Conservation (phyloP, 2,113 vertebrate genomes). For the Motacilla tschutschensis region DNA sequence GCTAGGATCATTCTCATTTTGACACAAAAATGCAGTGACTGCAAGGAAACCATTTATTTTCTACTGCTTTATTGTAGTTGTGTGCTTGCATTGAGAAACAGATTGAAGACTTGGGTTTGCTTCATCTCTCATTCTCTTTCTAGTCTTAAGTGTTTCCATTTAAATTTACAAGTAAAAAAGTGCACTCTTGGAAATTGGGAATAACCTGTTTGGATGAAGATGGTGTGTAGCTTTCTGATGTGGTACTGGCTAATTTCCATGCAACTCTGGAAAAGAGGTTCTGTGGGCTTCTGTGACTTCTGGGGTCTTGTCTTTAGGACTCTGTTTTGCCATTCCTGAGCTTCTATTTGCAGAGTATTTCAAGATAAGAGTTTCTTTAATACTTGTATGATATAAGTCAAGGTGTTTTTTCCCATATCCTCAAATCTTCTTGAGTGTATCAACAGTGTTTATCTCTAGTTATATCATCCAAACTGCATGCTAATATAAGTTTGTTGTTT, state of each 20-base stretch:
- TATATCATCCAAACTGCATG: not conserved
- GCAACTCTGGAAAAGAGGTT: not conserved
- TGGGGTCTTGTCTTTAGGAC: not conserved
- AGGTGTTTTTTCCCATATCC: not conserved
- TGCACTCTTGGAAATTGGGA: not conserved
- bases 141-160: not conserved
- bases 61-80: not conserved
- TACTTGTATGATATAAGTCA: not conserved
- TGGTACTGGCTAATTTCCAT: not conserved
- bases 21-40: not conserved
- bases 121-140: not conserved
- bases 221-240: not conserved
- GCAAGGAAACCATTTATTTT: not conserved
- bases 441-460: not conserved
- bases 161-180: not conserved
- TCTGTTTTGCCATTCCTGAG: not conserved
- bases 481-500: not conserved
- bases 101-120: not conserved
- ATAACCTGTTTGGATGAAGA: not conserved
- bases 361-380: not conserved
- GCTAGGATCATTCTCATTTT: not conserved
- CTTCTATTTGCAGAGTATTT: not conserved
- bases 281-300: not conserved
- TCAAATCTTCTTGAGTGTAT: not conserved
- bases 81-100: not conserved